These are phyloP conservation scores for Gasterosteus aculeatus DNA, from an alignment of 2,113 vertebrate genomes.

Conservation along the genomic window DNA sequence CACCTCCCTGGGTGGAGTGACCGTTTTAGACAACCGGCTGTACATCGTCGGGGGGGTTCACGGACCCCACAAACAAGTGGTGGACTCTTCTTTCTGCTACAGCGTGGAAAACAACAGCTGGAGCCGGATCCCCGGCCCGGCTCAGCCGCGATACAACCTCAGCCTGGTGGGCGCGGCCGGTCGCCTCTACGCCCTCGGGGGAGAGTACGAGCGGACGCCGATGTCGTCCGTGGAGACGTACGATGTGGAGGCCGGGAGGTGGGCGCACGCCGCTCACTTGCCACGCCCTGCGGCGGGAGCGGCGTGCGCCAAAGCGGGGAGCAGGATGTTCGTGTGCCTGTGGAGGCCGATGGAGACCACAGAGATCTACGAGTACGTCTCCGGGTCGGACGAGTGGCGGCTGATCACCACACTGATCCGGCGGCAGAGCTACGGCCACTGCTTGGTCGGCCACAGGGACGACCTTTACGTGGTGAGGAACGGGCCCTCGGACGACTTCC, in stretches of 20 bases:
- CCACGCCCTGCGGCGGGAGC: constrained; percentile 83
- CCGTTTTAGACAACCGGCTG: constrained; percentile 88
- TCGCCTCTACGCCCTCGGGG: constrained; percentile 86
- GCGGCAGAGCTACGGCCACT: constrained; percentile 90
- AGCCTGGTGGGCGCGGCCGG: constrained; percentile 82
- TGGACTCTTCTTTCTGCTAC: constrained; percentile 88
- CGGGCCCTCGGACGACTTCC: constrained; percentile 89
- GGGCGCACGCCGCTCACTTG: constrained; percentile 84
- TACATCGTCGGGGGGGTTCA: constrained; percentile 89
- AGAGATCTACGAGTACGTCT: constrained; percentile 83
- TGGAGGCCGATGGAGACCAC: constrained; percentile 90
- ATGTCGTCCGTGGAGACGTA: constrained; percentile 88
- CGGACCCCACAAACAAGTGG: constrained; percentile 84
- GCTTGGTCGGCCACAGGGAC: constrained; percentile 90
- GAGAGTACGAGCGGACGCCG: constrained; percentile 82
- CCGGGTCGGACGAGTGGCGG: constrained; percentile 77
- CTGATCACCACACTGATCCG: constrained; percentile 82
- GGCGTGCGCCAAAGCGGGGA: constrained; percentile 84
- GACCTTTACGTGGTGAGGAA: constrained; percentile 91
- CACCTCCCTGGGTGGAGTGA: constrained; percentile 89
- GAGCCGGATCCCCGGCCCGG: constrained; percentile 82
- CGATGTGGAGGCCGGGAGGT: constrained; percentile 72
- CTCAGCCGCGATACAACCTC: constrained; percentile 87
- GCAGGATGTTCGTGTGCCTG: constrained; percentile 89
- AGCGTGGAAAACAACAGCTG: constrained; percentile 76